A percentile compares a stretch with the other conserved stretches of the same genome.
Conservation (phyloP, 2,797 vertebrate species). For the Urophycis tenuis region DNA sequence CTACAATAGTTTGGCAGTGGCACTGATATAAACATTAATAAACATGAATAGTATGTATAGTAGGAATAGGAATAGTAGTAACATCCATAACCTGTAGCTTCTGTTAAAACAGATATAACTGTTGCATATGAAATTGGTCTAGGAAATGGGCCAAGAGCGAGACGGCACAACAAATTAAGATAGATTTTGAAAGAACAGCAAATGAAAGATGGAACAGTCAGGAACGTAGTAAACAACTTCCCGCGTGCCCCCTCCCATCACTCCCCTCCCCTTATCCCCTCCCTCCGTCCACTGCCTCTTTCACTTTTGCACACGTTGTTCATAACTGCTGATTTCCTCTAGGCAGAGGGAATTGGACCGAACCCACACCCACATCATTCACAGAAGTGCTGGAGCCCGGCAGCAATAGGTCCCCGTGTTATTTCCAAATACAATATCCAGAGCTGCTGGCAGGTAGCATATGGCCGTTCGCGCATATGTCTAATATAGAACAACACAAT, state of each 20-base stretch:
- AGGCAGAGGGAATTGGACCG: constrained; percentile 58
- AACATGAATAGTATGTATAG: background rate
- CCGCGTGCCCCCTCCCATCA: constrained; percentile 52
- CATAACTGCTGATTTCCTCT: constrained; percentile 70
- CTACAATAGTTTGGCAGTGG: background rate
- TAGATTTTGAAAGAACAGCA: constrained; percentile 15
- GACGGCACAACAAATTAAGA: background rate
- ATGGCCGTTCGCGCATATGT: background rate
- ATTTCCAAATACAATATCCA: background rate
- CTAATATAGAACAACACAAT: background rate
- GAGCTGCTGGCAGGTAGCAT: background rate
- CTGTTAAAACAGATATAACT: constrained; percentile 6
- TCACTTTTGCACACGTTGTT: constrained; percentile 69
- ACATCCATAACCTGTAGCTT: constrained; percentile 5
- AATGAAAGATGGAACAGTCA: constrained; percentile 43
- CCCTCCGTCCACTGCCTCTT: constrained; percentile 54
- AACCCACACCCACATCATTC: constrained; percentile 48
- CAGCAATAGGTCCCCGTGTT: background rate
- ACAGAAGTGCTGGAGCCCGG: background rate
- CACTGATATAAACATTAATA: background rate
- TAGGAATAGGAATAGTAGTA: no score
- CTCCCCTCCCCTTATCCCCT: constrained; percentile 44
- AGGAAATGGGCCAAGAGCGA: constrained; percentile 34
- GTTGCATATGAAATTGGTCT: background rate
- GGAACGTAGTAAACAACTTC: constrained; percentile 68